Percentiles rank a stretch among this genome's conserved stretches.
These are phyloP conservation scores for Helostoma temminkii DNA, from an alignment of 2,797 vertebrate species.

Conservation along the genomic window DNA sequence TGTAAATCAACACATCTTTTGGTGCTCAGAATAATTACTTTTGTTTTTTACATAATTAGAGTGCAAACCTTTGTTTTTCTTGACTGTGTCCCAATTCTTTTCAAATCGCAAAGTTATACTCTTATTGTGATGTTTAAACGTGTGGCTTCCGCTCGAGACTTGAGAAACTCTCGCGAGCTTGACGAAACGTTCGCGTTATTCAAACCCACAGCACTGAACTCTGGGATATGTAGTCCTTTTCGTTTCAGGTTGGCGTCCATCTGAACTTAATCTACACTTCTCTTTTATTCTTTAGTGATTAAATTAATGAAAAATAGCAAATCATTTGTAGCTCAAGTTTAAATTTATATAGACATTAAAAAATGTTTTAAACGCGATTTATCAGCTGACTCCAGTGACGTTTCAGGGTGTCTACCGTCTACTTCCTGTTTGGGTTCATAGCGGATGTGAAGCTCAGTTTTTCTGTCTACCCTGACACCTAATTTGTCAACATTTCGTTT, in stretches of 20 bases:
- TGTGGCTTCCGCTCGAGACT: background rate
- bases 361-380: fast-evolving
- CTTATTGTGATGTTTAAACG: too few relatives aligned
- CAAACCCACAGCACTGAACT: background rate
- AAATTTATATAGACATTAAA: fast-evolving
- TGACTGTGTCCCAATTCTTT: background rate
- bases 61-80: too few relatives aligned
- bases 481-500: background rate
- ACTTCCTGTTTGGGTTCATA: conserved; percentile 72
- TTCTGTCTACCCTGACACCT: background rate
- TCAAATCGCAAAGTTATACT: background rate
- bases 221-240: conserved; percentile 54
- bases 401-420: conserved; percentile 55
- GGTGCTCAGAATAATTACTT: too few relatives aligned
- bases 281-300: fast-evolving
- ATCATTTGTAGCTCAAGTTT: fast-evolving
- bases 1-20: too few relatives aligned
- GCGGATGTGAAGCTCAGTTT: conserved; percentile 18
- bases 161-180: background rate
- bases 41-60: too few relatives aligned
- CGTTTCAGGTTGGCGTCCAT: background rate
- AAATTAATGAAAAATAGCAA: fast-evolving
- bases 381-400: conserved; percentile 62
- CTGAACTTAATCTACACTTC: background rate
- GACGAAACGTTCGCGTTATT: background rate